Base-by-base conservation (phyloP, 2,797 vertebrate species). In the Vireo griseus region DNA sequence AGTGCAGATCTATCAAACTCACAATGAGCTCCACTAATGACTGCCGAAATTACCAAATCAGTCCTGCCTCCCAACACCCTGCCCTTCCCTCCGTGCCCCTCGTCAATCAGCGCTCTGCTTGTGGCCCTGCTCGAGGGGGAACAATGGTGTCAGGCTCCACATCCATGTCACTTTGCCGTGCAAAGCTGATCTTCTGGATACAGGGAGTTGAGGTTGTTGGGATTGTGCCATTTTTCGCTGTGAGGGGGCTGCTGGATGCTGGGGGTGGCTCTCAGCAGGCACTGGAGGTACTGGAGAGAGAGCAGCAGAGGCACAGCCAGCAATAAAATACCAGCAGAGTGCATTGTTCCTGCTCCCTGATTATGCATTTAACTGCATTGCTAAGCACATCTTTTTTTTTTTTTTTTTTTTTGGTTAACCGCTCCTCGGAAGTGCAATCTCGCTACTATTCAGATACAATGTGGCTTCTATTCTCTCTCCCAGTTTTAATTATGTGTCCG, bases 401-500 rank as follows among this genome's bases (percentile, higher is more conserved):
- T 55, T 37, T 35, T 78, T 33, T 10, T 16, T 37, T 35, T 75
- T 33, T 10, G 13, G 2, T 24, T 78, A 91, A 55, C 77, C 2
- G 2, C 33, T 89, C 92, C 75, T 97, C 66, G 75, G 89, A 97
- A 97, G 91, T 93, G 95, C 95, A 96, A 96, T 98, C 96, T 97
- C 80, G 3, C 96, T 66, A 71, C 95, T 95, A 88, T 96, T 96
- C 96, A 97, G 91, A 96, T 95, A 97, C 98, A 96, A 95, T 89
- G 95, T 83, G 85, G 89, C 91, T 97, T 93, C 97, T 95, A 94
- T 97, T 96, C 75, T 67, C 85, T 95, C 90, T 92, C 94, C 86
- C 92, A 61, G 87, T 96, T 97, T 97, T 98, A 97, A 97, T 97
- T 97, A 97, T 93, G 97, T 84, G 86, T 89, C 94, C 92, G 84